These are phyloP conservation scores for Sericinus montela DNA, from an alignment of 2,888 invertebrate genomes.

Conservation along the genomic window DNA sequence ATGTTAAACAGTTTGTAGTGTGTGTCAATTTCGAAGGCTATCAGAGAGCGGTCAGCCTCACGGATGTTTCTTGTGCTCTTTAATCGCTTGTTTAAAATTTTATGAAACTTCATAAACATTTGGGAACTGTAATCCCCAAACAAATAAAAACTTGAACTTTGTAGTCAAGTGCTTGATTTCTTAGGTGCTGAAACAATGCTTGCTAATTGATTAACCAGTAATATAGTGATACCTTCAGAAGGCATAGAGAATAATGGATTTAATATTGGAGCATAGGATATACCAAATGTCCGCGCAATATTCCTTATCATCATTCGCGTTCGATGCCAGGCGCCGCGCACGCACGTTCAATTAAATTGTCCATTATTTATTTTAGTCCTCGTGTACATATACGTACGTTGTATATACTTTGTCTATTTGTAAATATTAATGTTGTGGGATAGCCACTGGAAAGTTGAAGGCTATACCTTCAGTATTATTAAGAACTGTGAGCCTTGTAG, in stretches of 20 bases:
- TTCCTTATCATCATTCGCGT: no score
- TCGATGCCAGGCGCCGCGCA: not conserved
- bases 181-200: no score
- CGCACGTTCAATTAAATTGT: constrained; percentile 65
- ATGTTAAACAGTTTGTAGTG: constrained; percentile 71
- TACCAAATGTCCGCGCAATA: not conserved
- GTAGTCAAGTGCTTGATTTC: no score
- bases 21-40: constrained; percentile 76
- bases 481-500: constrained; percentile 51
- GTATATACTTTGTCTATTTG: constrained; percentile 63
- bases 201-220: no score
- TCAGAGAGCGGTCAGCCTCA: constrained; percentile 55
- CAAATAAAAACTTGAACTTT: no score
- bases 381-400: constrained; percentile 61
- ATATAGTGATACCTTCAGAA: no score
- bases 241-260: not conserved
- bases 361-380: constrained; percentile 72
- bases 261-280: not conserved
- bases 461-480: constrained; percentile 69
- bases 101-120: constrained; percentile 20
- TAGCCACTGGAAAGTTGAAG: constrained; percentile 38
- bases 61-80: constrained; percentile 1
- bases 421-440: constrained; percentile 56
- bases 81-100: not conserved
- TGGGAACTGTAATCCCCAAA: constrained; percentile 20